Conservation (phyloP, 2,797 vertebrate genomes). For the Poeciliopsis presidionis region DNA sequence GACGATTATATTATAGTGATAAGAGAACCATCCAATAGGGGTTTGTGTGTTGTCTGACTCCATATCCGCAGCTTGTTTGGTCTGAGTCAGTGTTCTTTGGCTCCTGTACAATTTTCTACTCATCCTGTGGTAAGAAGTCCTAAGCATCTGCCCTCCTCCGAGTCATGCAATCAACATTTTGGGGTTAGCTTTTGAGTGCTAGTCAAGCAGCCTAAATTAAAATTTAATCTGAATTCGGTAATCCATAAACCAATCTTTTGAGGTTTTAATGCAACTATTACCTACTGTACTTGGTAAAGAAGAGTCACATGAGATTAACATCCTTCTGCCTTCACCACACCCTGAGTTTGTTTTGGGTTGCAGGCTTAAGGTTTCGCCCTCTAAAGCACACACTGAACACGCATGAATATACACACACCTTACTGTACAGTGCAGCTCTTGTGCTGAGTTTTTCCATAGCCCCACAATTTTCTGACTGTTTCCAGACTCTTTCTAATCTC, state of each 20-base stretch:
- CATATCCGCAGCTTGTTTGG: conserved; percentile 19
- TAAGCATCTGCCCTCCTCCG: conserved; percentile 40
- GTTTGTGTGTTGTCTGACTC: conserved; percentile 30
- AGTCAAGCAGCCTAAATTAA: conserved; percentile 3
- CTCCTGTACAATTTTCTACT: conserved; percentile 38
- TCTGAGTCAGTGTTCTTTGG: conserved; percentile 36
- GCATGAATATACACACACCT: background rate
- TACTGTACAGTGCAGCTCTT: conserved; percentile 3
- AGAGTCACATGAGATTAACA: background rate
- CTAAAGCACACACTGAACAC: background rate
- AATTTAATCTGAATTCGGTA: conserved; percentile 5
- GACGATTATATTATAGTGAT: conserved; percentile 13
- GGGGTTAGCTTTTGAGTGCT: conserved; percentile 14
- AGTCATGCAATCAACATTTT: conserved; percentile 15
- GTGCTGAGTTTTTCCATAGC: conserved; percentile 30
- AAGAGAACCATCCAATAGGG: background rate
- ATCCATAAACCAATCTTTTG: background rate
- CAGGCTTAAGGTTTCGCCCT: background rate
- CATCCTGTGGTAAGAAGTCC: conserved; percentile 32
- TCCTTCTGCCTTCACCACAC: background rate
- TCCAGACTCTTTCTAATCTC: conserved; percentile 55
- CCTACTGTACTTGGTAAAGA: background rate
- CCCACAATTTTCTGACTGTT: conserved; percentile 14
- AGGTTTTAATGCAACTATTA: background rate
- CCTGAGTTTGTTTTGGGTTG: conserved; percentile 2